Base-by-base conservation (phyloP, 2,797 vertebrate genomes). In the Epinephelus malabaricus region DNA sequence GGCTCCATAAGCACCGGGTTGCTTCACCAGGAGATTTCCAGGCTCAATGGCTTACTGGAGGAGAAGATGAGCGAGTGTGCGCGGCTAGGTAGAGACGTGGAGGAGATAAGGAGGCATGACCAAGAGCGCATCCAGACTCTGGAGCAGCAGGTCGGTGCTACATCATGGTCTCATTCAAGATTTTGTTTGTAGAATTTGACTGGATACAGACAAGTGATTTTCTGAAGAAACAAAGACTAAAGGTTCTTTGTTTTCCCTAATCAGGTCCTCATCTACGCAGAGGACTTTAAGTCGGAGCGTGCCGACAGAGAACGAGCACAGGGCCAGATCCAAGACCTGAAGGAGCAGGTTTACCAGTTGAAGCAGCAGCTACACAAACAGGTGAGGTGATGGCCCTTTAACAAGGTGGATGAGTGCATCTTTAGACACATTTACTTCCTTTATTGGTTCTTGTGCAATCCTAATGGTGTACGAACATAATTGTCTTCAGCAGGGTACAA, bases 241-340 rank as follows among this genome's bases (percentile, higher is more conserved):
- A 55, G 9, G 10, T 12, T 79, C 1, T 43, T 2, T 50, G 2
- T 62, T 19, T 56, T 67, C 10, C n/a, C 43, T 45, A 64, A 66
- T 71, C 86, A 99, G 98, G 95, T 97, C 19, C 92, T 98, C 5
- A 97, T 97, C 64, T 98, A 99, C 80, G 90, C 95, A 38, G 97
- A 99, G 0, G 98, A 99, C 87, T 99, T 99, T 77, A 95, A 95
- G 7, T 99, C 96, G 0, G 98, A 99, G 82, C 95, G 98, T 59
- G 94, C 96, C 0, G 98, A 99, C 89, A 92, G 98, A 60, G 98
- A 99, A 89, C 92, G 97, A 72, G 98, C 98, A 0, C 98, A 99
- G 76, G 92, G 95, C 56, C 93, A 95, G 84, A 96, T 99, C 60
- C 94, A 97, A 50, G 96, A 97, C 69, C 96, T 99, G 50, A 95